Conservation (phyloP, 1,140 invertebrate genomes). For the Cydia pomonella region DNA sequence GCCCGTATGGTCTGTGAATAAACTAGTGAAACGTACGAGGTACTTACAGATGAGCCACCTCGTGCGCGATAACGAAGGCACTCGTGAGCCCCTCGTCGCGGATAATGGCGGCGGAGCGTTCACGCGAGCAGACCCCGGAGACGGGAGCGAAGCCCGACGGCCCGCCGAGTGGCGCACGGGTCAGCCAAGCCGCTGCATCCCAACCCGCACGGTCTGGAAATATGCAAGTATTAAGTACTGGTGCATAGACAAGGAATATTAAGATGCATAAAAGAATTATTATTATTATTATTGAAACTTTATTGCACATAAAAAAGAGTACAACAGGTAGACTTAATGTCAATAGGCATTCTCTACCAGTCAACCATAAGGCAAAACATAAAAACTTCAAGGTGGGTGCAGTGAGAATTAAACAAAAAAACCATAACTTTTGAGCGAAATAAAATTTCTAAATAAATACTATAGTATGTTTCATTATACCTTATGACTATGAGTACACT, state of each 20-base stretch:
- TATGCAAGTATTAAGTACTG: constrained; percentile 19
- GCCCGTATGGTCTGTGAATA: neutral
- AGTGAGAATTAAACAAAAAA: too few relatives aligned
- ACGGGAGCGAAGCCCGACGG: constrained; percentile 92
- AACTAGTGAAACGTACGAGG: neutral
- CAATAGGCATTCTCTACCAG: too few relatives aligned
- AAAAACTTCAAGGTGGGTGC: too few relatives aligned
- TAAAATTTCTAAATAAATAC: too few relatives aligned
- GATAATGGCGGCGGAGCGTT: constrained; percentile 87
- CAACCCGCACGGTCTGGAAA: constrained; percentile 79
- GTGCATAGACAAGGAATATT: neutral
- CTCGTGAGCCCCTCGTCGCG: constrained; percentile 90
- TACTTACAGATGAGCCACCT: constrained; percentile 89
- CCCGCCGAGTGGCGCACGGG: constrained; percentile 86
- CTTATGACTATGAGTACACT: too few relatives aligned
- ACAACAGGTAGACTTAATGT: too few relatives aligned
- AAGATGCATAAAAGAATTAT: too few relatives aligned
- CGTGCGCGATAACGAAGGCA: constrained; percentile 91
- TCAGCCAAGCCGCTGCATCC: constrained; percentile 89
- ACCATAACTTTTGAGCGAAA: too few relatives aligned
- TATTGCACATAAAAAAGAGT: too few relatives aligned
- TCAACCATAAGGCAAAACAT: too few relatives aligned
- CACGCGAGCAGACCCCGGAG: constrained; percentile 86
- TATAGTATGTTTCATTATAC: too few relatives aligned
- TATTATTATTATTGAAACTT: too few relatives aligned